Conservation (phyloP, 2,888 invertebrate genomes). For the Cheilosia impressa region DNA sequence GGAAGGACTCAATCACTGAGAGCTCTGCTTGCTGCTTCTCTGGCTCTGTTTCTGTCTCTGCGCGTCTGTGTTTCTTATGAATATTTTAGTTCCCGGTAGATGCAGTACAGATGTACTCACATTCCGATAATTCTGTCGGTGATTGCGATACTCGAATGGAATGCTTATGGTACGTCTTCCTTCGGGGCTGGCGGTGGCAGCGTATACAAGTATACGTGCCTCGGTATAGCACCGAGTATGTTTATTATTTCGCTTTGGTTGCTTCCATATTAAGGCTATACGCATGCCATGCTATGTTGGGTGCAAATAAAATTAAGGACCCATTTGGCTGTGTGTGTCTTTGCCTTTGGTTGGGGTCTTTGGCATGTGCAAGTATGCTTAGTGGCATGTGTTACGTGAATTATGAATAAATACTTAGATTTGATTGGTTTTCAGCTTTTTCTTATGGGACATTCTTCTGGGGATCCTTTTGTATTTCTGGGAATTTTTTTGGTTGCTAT, state of each 20-base stretch:
- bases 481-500: no score
- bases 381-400: slow-evolving; percentile 62
- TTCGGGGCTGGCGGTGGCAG: slow-evolving; percentile 4
- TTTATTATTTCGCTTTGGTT: slow-evolving; percentile 32
- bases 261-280: slow-evolving; percentile 29
- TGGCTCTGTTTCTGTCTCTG: neutral
- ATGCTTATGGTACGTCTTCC: slow-evolving; percentile 25
- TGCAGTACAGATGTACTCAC: slow-evolving; percentile 65
- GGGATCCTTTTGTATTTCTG: neutral
- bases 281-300: slow-evolving; percentile 20
- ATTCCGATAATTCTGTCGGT: slow-evolving; percentile 64
- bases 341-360: neutral
- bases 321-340: slow-evolving; percentile 33
- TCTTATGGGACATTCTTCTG: neutral
- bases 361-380: slow-evolving; percentile 21
- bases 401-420: slow-evolving; percentile 67
- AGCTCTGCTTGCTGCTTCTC: slow-evolving; percentile 1
- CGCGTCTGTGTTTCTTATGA: slow-evolving; percentile 43
- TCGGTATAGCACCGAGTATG: slow-evolving; percentile 7
- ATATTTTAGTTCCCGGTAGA: slow-evolving; percentile 51
- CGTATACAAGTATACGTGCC: slow-evolving; percentile 12
- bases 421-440: slow-evolving; percentile 61
- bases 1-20: slow-evolving; percentile 71
- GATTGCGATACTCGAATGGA: slow-evolving; percentile 56
- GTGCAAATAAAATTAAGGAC: slow-evolving; percentile 59